Evolutionary conservation across 2,888 invertebrate genomes (phyloP).

Genomic region (Hedya salicella): DNA sequence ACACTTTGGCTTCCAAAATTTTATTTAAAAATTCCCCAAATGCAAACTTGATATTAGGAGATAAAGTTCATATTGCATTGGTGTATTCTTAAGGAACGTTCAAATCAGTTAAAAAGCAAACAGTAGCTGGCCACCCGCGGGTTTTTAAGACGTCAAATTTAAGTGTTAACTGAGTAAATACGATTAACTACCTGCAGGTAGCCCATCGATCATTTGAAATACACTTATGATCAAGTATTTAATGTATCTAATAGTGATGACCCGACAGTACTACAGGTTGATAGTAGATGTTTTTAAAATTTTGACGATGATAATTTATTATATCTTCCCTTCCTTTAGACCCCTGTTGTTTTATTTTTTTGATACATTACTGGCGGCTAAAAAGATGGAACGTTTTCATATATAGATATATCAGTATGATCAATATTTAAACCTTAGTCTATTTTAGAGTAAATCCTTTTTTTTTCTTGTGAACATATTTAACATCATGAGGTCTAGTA

Average conservation of each 20-base stretch:
- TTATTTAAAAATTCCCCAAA: slow-evolving; percentile 7
- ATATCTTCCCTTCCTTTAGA: too few relatives aligned
- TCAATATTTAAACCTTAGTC: too few relatives aligned
- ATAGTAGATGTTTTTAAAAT: too few relatives aligned
- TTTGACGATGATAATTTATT: too few relatives aligned
- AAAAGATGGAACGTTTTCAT: too few relatives aligned
- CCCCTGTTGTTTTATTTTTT: too few relatives aligned
- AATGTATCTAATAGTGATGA: slow-evolving; percentile 44
- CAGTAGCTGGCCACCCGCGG: slow-evolving; percentile 81
- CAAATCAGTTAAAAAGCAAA: slow-evolving; percentile 72
- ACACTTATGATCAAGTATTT: slow-evolving; percentile 56
- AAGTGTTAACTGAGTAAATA: slow-evolving; percentile 76
- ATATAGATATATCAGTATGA: too few relatives aligned
- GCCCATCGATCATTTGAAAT: slow-evolving; percentile 67
- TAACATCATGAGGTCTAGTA: too few relatives aligned
- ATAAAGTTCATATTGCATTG: slow-evolving; percentile 41
- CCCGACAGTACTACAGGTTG: not conserved
- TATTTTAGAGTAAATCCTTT: too few relatives aligned
- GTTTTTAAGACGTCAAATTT: slow-evolving; percentile 67
- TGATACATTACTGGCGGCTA: too few relatives aligned
- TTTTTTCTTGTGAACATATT: too few relatives aligned
- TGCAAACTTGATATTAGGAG: not conserved
- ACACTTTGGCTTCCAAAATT: slow-evolving; percentile 33
- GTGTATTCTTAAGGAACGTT: slow-evolving; percentile 60
- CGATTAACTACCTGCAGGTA: slow-evolving; percentile 69